These are phyloP conservation scores for Entomyzon cyanotis DNA, from an alignment of 2,113 vertebrate genomes.

Conservation along the genomic window DNA sequence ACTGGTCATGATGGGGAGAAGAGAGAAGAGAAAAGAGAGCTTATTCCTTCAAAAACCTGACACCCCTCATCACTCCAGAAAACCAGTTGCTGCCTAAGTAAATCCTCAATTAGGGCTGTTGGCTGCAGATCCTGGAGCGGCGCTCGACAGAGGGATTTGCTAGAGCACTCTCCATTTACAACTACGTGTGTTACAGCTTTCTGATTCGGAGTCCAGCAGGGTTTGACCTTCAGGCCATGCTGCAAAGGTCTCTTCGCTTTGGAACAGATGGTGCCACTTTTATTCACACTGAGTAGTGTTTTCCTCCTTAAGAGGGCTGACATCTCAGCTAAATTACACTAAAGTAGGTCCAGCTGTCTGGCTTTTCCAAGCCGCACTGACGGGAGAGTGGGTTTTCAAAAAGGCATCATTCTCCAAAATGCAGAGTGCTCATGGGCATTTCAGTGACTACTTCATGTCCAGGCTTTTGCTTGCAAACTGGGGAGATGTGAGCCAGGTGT, in stretches of 20 bases:
- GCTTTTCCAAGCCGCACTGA: background rate
- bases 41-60: slow-evolving; percentile 33
- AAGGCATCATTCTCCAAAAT: background rate
- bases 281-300: background rate
- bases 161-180: background rate
- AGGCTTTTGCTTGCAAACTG: background rate
- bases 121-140: background rate
- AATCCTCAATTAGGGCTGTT: slow-evolving; percentile 3
- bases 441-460: background rate
- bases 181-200: background rate
- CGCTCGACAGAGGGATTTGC: accelerated
- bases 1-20: slow-evolving; percentile 25
- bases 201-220: background rate
- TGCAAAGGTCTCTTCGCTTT: background rate
- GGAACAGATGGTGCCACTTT: slow-evolving; percentile 19
- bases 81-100: background rate
- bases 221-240: slow-evolving; percentile 26
- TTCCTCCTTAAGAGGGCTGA: background rate
- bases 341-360: background rate
- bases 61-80: background rate
- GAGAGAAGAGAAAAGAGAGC: background rate
- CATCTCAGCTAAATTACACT: background rate
- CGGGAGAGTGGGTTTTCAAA: background rate
- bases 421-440: background rate
- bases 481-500: background rate